phyloP scores from a whole-genome alignment of 2,888 invertebrate genomes.

The Mactromeris polynyma region DNA sequence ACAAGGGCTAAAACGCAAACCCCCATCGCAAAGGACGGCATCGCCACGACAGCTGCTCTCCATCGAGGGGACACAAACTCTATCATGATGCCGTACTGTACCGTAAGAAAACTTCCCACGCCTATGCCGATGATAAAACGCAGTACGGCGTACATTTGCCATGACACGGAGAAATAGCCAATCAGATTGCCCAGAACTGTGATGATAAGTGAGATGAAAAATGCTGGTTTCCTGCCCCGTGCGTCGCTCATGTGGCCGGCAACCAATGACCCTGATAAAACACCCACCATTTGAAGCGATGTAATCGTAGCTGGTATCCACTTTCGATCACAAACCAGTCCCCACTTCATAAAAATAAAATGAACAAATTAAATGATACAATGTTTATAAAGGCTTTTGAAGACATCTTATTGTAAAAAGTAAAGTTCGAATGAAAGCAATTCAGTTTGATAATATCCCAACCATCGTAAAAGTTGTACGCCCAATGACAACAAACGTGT shows the following conservation, averaged over 20 bases:
- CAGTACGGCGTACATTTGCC: slow-evolving; percentile 55
- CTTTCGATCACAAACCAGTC: slow-evolving; percentile 52
- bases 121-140: slow-evolving; percentile 60
- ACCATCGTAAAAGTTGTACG: no score
- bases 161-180: slow-evolving; percentile 36
- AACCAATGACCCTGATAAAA: slow-evolving; percentile 44
- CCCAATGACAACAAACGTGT: no score
- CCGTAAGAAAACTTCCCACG: slow-evolving; percentile 38
- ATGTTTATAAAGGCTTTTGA: no score
- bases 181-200: slow-evolving; percentile 2
- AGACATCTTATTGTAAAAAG: no score
- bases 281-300: slow-evolving; percentile 60
- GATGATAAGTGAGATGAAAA: background rate
- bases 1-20: slow-evolving; percentile 28
- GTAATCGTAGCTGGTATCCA: slow-evolving; percentile 55
- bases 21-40: slow-evolving; percentile 16
- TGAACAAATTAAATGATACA: background rate
- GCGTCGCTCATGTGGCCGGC: slow-evolving; percentile 51
- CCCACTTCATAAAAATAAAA: slow-evolving; percentile 45
- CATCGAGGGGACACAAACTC: slow-evolving; percentile 28
- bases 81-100: background rate
- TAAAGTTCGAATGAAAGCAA: no score
- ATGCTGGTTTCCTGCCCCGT: slow-evolving; percentile 56
- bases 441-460: no score
- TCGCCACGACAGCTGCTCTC: slow-evolving; percentile 16